Conservation (phyloP, 2,797 vertebrate genomes). For the Aeoliscus strigatus region DNA sequence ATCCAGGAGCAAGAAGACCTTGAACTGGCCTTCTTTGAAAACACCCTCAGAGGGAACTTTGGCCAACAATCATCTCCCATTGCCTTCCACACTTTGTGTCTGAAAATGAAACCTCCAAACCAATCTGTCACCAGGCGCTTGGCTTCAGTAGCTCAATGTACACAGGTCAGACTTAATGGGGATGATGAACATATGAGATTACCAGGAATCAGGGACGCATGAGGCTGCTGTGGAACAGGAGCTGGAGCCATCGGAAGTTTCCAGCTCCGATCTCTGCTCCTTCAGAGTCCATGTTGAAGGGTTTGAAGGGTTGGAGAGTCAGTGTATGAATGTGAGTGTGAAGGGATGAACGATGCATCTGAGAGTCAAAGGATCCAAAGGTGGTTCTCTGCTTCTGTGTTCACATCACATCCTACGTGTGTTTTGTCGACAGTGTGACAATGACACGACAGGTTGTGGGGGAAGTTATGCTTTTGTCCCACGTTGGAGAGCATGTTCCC, state of each 20-base stretch:
- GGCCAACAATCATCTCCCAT: slow-evolving; percentile 41
- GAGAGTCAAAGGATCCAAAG: too few relatives aligned
- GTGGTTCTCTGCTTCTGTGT: too few relatives aligned
- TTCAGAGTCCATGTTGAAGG: too few relatives aligned
- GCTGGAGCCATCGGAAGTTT: neutral
- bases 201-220: neutral
- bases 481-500: too few relatives aligned
- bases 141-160: slow-evolving; percentile 5
- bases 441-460: too few relatives aligned
- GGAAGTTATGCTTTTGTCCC: too few relatives aligned
- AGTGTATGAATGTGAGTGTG: too few relatives aligned
- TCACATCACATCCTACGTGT: too few relatives aligned
- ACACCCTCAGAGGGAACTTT: slow-evolving; percentile 61
- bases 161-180: slow-evolving; percentile 4
- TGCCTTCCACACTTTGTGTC: slow-evolving; percentile 45
- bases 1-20: slow-evolving; percentile 61
- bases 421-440: too few relatives aligned
- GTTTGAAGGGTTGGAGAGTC: too few relatives aligned
- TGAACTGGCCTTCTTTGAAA: slow-evolving; percentile 67
- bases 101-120: slow-evolving; percentile 32
- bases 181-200: slow-evolving; percentile 12
- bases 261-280: too few relatives aligned
- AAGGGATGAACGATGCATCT: too few relatives aligned
- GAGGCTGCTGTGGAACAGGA: neutral
- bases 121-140: slow-evolving; percentile 28